Base-by-base conservation (phyloP, 2,113 vertebrate species). In the Hystrix cristata region DNA sequence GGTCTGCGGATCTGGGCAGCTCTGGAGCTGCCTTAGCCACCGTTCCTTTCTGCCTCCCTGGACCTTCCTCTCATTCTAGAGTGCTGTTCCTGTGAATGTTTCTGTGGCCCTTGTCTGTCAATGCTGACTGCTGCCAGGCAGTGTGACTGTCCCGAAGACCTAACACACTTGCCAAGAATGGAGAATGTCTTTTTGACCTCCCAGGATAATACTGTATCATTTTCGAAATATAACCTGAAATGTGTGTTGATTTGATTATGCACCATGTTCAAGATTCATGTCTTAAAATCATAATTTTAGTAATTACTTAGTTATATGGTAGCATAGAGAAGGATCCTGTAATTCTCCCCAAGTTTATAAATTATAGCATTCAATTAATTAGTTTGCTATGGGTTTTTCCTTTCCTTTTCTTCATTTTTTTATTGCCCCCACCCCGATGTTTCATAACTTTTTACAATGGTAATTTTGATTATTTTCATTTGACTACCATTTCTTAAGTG, bases 151-250 rank as follows among this genome's bases (percentile, higher is more conserved):
- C 81, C 78, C 5, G 1, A 43, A 16, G 3, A 4, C 67, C 74
- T 2, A 1, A 5, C 11, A 2, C 0, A 71, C 5, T 21, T 53
- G 9, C n/a, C 0, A 19, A 7, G 55, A 31, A 60, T 1, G 23
- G 21, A 84, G 48, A 23, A 0, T 3, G 46, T 25, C 9, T 48
- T 31, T 69, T 38, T 67, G 82, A 18, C 57, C 53, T 65, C 65
- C 34, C n/a, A 0, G 8, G 31, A n/a, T 2, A 13, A 23, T 7
- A 34, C 43, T 27, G 4, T 34, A n/a, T 18, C 19, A 6, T 57
- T 65, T 93, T 48, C 76, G 18, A 46, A 78, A 65, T 21, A 2
- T 12, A 1, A 9, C 59, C 48, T 27, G n/a, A 64, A 43, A 12
- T 76, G 51, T 51, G 65, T 60, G 43, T n/a, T 69, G 18, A 18